Base-by-base conservation (phyloP, 2,797 vertebrate species). In the Rhadinocentrus ornatus region DNA sequence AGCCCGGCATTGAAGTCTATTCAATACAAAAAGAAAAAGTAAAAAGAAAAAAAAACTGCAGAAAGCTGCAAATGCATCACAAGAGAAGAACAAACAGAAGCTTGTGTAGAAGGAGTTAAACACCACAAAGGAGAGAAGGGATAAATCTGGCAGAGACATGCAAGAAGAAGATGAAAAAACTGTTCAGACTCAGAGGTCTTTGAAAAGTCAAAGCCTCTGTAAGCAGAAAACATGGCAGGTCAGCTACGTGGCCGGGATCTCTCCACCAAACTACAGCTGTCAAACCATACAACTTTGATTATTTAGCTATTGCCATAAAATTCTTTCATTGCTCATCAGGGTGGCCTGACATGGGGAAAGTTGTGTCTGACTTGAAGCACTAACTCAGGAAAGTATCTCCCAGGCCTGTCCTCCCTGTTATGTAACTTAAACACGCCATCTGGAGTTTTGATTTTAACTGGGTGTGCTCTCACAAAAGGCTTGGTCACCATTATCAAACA, bases 321-420 rank as follows among this genome's bases (percentile, higher is more conserved):
- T n/a, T 29, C 50, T 69, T 32, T 10, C 5, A 37, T 16, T 62
- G n/a, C 6, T 62, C 34, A 64, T 61, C 62, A 29, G 60, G 44
- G 56, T 20, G 57, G 63, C 62, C 46, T 57, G 71, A 67, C 64
- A 5, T 27, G 62, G 22, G 18, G 41, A 20, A 46, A 20, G 18
- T 20, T 46, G 41, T 8, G 41, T 46, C 41, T 54, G 52, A 27
- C 52, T 54, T 27, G 13, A 26, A 54, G 6, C 55, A 59, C 62
- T 44, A 62, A 63, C 65, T 69, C 24, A 31, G 53, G 18, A 48
- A 74, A 41, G 41, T 44, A 31, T 52, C 56, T 64, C 62, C 20
- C 55, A 60, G 61, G 50, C 52, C 35, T 61, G 80, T 77, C 75
- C 84, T 81, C 87, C 84, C 76, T 69, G 55, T 3, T 88, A 86